Percentiles rank a stretch among this genome's conserved stretches.
Conservation (phyloP, 92 coral and sea anemone species). For the Zoanthus sansibaricus region DNA sequence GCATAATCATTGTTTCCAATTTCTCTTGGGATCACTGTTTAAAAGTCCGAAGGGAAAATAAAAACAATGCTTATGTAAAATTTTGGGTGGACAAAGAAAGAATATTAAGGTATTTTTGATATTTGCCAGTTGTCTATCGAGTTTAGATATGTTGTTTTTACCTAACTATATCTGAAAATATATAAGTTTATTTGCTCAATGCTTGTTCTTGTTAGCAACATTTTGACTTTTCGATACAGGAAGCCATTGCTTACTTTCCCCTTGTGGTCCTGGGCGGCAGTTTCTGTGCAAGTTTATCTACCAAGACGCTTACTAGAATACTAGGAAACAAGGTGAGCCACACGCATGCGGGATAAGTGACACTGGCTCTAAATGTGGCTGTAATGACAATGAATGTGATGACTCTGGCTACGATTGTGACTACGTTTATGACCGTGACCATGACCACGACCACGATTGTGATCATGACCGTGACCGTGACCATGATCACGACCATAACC, state of each 20-base stretch:
- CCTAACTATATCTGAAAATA: too few relatives aligned
- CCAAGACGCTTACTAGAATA: slow-evolving; percentile 73
- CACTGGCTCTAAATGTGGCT: not conserved
- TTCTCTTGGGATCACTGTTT: too few relatives aligned
- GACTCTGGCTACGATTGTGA: too few relatives aligned
- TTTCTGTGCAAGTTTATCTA: slow-evolving; percentile 75
- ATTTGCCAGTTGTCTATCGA: not conserved
- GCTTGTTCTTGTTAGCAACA: too few relatives aligned
- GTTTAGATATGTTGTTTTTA: too few relatives aligned
- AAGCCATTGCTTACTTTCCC: slow-evolving; percentile 85
- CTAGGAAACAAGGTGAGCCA: slow-evolving; percentile 78
- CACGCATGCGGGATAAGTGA: not conserved
- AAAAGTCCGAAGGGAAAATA: not conserved
- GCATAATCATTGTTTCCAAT: too few relatives aligned
- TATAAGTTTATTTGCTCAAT: too few relatives aligned
- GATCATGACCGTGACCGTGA: too few relatives aligned
- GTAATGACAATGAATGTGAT: not conserved
- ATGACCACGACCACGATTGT: too few relatives aligned
- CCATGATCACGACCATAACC: too few relatives aligned
- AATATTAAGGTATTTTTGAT: not conserved
- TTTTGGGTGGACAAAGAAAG: not conserved
- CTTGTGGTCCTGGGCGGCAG: slow-evolving; percentile 78
- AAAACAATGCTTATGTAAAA: not conserved
- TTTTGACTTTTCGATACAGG: slow-evolving; percentile 4
- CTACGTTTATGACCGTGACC: too few relatives aligned